Evolutionary conservation across 2,113 vertebrate genomes (phyloP), one percentile per base, ranked within the genome.

Genomic region (Gnathonemus longibarbis): DNA sequence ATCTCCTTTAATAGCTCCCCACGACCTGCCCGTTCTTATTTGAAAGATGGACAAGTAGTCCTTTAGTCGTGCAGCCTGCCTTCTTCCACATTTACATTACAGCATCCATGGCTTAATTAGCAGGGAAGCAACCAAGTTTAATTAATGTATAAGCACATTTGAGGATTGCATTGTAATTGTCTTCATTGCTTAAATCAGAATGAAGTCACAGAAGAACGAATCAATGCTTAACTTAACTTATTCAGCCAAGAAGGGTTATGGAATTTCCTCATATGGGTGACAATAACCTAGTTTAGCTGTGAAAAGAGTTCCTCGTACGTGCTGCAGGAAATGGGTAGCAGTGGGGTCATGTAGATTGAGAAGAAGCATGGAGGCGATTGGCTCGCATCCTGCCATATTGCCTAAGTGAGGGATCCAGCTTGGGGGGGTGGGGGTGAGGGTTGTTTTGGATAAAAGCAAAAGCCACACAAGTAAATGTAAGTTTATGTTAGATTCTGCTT

Each of bases 91-190:
- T 56, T 49, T 62, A 56, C 58, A 84, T 90, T 85, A 87, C 46
- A 87, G 89, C 39, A 46, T 62, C 58, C 53, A 17, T 74, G 56
- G 66, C 74, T 58, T 87, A 89, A 91, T 91, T 91, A 89, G 74
- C 58, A 39, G 50, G 7, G 84, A 88, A 88, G 77, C 62, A 87
- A 66, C 86, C 85, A 24, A 66, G 45, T 91, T 88, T 89, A 88
- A 91, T 91, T 89, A 89, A 42, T 56, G n/a, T 70, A 87, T 39
- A n/a, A 83, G 62, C 74, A 91, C 52, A 87, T 89, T 90, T 89
- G n/a, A 58, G 84, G 83, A 84, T 74, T 48, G 88, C 24, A 39
- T 88, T 31, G 31, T 80, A 45, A 31, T 27, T 90, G 85, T 50
- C 52, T 90, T 56, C 42, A 39, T n/a, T 70, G 70, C 66, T 56